These are phyloP conservation scores for Enteromius mattozi DNA, from an alignment of 2,797 vertebrate species.

Conservation along the genomic window DNA sequence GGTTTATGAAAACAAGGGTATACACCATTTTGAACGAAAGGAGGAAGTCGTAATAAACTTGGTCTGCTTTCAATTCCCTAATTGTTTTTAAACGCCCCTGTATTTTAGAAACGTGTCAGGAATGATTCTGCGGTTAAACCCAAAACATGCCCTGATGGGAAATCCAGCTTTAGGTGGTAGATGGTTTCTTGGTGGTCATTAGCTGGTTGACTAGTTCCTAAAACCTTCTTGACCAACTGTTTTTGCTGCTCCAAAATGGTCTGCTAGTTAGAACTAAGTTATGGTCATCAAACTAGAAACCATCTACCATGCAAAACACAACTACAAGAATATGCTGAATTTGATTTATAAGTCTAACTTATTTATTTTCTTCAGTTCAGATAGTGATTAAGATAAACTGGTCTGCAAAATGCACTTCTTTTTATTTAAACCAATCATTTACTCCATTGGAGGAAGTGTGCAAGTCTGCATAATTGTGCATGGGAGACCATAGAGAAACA, in stretches of 20 bases:
- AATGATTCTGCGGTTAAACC: background rate
- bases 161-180: background rate
- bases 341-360: background rate
- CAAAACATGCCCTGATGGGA: background rate
- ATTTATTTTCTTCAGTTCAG: background rate
- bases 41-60: slow-evolving; percentile 43
- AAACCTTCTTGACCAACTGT: background rate
- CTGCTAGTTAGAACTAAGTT: background rate
- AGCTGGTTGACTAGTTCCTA: background rate
- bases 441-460: background rate
- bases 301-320: background rate
- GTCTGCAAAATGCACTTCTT: background rate
- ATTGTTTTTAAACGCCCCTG: background rate
- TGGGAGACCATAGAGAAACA: background rate
- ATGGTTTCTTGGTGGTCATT: background rate
- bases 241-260: background rate
- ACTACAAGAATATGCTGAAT: background rate
- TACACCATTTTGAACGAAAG: slow-evolving; percentile 49
- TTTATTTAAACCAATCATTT: background rate
- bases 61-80: background rate
- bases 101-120: background rate
- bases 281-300: background rate
- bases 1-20: slow-evolving; percentile 37
- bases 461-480: background rate
- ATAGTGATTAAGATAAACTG: background rate